A percentile compares a stretch with the other conserved stretches of the same genome.
Evolutionary conservation across 2,113 vertebrate species (phyloP).

Genomic region (Recurvirostra avosetta): DNA sequence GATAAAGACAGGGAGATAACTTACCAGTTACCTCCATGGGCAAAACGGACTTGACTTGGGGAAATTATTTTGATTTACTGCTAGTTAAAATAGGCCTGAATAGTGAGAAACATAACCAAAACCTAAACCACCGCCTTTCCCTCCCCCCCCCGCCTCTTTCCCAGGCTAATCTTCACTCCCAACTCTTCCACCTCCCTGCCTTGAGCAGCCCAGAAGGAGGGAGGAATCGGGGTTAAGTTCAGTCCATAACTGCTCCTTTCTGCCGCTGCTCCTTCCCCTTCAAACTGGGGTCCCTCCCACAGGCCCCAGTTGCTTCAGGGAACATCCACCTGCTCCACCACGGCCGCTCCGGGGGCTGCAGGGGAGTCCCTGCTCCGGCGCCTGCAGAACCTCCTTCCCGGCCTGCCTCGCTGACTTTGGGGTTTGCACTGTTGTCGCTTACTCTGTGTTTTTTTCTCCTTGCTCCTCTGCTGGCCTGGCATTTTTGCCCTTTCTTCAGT

Average conservation of each 20-base stretch:
- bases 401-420: rapidly evolving
- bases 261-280: no score
- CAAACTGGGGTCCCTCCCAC: rapidly evolving
- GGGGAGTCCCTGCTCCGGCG: rapidly evolving
- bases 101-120: neutral
- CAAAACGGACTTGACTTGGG: neutral
- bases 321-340: no score
- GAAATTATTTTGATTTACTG: neutral
- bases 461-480: rapidly evolving
- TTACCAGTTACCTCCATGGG: rapidly evolving
- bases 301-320: rapidly evolving
- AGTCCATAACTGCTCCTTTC: rapidly evolving
- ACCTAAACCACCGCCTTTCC: neutral
- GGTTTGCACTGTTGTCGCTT: rapidly evolving
- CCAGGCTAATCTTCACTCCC: no score
- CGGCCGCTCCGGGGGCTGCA: rapidly evolving
- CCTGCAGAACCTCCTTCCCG: neutral
- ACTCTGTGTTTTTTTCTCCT: rapidly evolving
- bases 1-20: neutral
- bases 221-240: rapidly evolving
- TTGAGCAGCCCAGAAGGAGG: rapidly evolving
- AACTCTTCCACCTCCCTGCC: no score
- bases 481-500: no score
- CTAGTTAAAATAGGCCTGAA: neutral
- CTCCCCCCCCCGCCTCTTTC: rapidly evolving